phyloP scores from a whole-genome alignment of 2,113 vertebrate species.

The Stomatorhinus ivindoensis region DNA sequence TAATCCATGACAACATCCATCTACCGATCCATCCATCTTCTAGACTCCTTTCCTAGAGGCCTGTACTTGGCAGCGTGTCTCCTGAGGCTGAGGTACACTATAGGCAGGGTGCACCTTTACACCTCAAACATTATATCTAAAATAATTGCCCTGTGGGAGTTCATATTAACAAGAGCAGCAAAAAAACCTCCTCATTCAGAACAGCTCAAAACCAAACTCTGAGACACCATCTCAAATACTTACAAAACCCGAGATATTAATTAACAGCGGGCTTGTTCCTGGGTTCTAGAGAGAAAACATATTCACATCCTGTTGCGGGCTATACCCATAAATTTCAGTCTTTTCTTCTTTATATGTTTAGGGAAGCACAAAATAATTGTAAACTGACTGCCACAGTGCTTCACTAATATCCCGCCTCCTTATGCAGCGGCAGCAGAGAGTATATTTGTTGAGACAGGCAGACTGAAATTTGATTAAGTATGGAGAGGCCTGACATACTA shows the following conservation, averaged over 20 bases:
- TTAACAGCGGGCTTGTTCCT: background rate
- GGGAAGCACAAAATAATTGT: background rate
- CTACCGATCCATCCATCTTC: background rate
- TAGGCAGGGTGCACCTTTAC: background rate
- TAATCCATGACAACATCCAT: background rate
- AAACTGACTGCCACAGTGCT: background rate
- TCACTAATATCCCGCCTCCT: background rate
- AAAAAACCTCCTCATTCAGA: background rate
- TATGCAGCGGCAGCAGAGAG: background rate
- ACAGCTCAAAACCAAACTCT: background rate
- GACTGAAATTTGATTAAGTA: conserved; percentile 15
- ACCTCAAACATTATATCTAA: background rate
- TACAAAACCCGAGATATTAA: background rate
- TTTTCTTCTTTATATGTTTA: too few relatives aligned
- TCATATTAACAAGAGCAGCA: background rate
- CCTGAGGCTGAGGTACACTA: background rate
- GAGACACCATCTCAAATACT: background rate
- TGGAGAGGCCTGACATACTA: background rate
- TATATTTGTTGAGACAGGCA: background rate
- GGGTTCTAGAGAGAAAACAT: background rate
- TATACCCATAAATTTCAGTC: background rate
- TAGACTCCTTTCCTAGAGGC: background rate
- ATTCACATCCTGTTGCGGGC: background rate
- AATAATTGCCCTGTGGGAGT: background rate
- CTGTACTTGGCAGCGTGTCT: background rate